Evolutionary conservation across 2,113 vertebrate genomes (phyloP), one percentile per base, ranked within the genome.

Genomic region (Anolis sagrei): DNA sequence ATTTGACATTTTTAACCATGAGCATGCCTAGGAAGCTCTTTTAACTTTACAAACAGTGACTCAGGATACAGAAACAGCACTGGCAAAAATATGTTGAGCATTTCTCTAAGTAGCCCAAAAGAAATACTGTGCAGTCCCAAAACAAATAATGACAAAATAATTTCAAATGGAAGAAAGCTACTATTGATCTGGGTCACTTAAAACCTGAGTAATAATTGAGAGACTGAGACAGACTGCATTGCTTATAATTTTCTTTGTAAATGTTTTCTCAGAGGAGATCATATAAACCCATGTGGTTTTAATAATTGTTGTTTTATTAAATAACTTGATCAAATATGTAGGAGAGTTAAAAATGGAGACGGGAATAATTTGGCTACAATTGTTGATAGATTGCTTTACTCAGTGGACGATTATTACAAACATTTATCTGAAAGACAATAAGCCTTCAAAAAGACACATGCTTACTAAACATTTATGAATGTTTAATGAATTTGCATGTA

Each of bases 261-360:
- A 76, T 0, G n/a, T 25, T 36, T 48, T 79, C 88, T 77, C 87
- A 51, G 9, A 61, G 48, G 83, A 58, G 13, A 32, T 70, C 27
- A 83, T 1, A 68, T 86, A 91, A 70, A 39, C 75, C 87, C 2
- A 0, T 79, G 48, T 23, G 70, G 79, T 91, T 92, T 91, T 92
- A 29, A 88, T 79, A 86, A 88, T 92, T 85, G 82, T 58, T 27
- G 29, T 84, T 87, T 93, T 86, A 92, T 92, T 93, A 91, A 93
- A 78, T 89, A 85, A 9, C 49, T 36, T 87, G 84, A 94, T 87
- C 70, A 92, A 94, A 88, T 86, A 85, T 84, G 88, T 58, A 88
- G 39, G 54, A 58, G 54, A 58, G 54, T 93, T 92, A 89, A 92
- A 58, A 94, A 92, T 93, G 91, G 92, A 87, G 1, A 32, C 76